phyloP scores from a whole-genome alignment of 2,888 invertebrate species.

The Epinotia bilunana region DNA sequence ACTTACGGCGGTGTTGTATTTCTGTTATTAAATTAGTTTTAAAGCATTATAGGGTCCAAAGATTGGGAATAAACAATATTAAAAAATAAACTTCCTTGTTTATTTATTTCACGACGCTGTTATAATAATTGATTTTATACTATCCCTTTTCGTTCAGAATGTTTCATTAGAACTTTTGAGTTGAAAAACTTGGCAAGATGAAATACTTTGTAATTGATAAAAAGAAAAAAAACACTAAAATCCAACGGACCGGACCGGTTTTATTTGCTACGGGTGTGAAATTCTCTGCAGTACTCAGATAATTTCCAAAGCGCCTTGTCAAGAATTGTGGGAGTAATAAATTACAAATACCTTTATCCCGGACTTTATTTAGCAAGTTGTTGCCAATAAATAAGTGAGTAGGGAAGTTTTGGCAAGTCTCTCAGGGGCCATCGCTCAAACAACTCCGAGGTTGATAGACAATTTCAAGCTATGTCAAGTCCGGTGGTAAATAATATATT shows the following conservation, averaged over 20 bases:
- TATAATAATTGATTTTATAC: not conserved
- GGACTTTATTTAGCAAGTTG: slow-evolving; percentile 36
- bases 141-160: not conserved
- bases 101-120: slow-evolving; percentile 54
- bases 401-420: slow-evolving; percentile 30
- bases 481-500: slow-evolving; percentile 18
- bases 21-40: slow-evolving; percentile 85
- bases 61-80: slow-evolving; percentile 89
- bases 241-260: not conserved
- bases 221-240: not conserved
- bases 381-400: slow-evolving; percentile 39
- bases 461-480: slow-evolving; percentile 29
- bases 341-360: slow-evolving; percentile 28
- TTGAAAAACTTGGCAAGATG: not conserved
- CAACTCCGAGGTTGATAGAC: slow-evolving; percentile 28
- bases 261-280: not conserved
- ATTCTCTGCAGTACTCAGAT: not conserved
- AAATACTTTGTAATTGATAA: no score
- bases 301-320: slow-evolving; percentile 10
- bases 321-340: slow-evolving; percentile 33
- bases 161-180: not conserved
- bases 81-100: slow-evolving; percentile 77
- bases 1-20: slow-evolving; percentile 81
- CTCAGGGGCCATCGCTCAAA: slow-evolving; percentile 30
- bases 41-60: slow-evolving; percentile 90